Evolutionary conservation across 2,888 invertebrate genomes (phyloP).

Genomic region (Eupeodes luniger): DNA sequence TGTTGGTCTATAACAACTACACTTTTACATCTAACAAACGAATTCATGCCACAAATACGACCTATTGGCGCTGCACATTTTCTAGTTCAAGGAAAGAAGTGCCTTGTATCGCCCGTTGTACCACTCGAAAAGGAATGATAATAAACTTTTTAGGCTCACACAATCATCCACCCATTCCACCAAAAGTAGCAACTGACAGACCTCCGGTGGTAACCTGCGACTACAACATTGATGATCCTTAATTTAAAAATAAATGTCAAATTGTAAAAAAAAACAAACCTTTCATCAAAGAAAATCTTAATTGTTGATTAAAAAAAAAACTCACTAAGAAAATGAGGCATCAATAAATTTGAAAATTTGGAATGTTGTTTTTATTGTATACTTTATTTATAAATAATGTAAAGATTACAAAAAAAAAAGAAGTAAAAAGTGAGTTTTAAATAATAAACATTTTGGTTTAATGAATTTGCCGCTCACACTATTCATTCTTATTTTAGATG

Average conservation of each 20-base stretch:
- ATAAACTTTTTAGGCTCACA: constrained; percentile 77
- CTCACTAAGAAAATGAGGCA: not conserved
- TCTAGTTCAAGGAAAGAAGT: constrained; percentile 74
- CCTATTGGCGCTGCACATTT: constrained; percentile 78
- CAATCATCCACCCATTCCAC: constrained; percentile 77
- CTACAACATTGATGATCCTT: constrained; percentile 77
- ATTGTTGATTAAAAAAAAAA: constrained; percentile 6
- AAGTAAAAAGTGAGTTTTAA: constrained; percentile 48
- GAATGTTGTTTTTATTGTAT: not conserved
- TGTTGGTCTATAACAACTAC: constrained; percentile 76
- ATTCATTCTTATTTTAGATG: constrained; percentile 55
- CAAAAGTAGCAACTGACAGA: constrained; percentile 46
- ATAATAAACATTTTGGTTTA: not conserved
- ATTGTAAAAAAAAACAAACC: not conserved
- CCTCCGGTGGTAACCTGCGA: constrained; percentile 55
- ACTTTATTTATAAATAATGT: constrained; percentile 1
- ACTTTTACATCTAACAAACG: constrained; percentile 78
- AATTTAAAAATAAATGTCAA: not conserved
- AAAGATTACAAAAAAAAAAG: not conserved
- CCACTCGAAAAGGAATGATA: constrained; percentile 76
- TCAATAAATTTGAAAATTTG: not conserved
- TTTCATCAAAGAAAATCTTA: not conserved
- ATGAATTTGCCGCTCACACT: constrained; percentile 34
- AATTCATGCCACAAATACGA: constrained; percentile 77
- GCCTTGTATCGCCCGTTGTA: constrained; percentile 77